Conservation (phyloP, 2,113 vertebrate genomes). For the Otis tarda region DNA sequence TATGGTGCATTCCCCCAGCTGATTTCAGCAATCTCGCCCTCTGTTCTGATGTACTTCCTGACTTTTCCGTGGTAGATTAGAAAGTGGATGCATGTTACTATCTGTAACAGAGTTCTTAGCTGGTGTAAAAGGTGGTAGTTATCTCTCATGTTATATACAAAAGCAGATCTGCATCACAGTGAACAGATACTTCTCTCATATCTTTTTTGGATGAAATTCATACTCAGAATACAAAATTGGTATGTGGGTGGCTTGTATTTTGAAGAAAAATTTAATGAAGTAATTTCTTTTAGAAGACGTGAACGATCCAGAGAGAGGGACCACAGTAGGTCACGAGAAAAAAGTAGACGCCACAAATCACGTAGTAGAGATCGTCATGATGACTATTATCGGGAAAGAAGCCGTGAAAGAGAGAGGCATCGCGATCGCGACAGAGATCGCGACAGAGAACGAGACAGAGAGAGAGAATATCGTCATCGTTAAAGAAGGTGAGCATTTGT, state of each 20-base stretch:
- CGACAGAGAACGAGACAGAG: conserved; percentile 91
- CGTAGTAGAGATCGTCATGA: conserved; percentile 96
- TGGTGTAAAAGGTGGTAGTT: too few relatives aligned
- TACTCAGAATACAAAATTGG: not conserved
- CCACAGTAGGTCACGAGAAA: conserved; percentile 97
- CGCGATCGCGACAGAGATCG: conserved; percentile 92
- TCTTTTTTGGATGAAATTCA: not conserved
- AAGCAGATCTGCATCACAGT: not conserved
- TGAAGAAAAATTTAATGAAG: conserved; percentile 74
- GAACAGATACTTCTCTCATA: not conserved
- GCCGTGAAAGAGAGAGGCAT: conserved; percentile 93
- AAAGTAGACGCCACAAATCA: conserved; percentile 95
- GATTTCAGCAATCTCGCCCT: not conserved
- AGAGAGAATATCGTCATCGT: conserved; percentile 94
- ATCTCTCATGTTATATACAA: not conserved
- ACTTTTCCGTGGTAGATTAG: not conserved
- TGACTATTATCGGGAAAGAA: conserved; percentile 97
- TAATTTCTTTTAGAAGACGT: conserved; percentile 88
- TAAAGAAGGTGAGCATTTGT: conserved; percentile 86
- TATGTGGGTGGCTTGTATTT: not conserved
- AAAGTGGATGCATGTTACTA: not conserved
- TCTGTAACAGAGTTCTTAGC: not conserved
- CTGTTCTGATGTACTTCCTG: not conserved
- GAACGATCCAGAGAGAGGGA: conserved; percentile 97
- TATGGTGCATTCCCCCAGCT: not conserved